Base-by-base conservation (phyloP, 2,888 invertebrate species). In the Stenoptilia bipunctidactyla region DNA sequence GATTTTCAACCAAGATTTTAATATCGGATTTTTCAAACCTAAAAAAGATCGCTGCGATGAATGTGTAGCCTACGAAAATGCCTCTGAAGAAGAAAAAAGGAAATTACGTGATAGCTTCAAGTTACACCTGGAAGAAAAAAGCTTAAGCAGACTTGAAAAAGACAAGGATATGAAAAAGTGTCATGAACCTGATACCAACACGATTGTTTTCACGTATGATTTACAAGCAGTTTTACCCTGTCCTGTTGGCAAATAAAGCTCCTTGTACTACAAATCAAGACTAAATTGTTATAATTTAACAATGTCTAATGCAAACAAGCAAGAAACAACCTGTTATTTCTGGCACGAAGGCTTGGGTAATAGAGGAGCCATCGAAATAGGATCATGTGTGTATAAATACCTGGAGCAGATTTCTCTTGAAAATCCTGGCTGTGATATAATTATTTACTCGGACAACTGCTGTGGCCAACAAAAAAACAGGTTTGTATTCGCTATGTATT, bases 271-370 rank as follows among this genome's bases (percentile, higher is more conserved):
- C 34, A 51, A 46, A 44, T 43, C 45, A 1, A 47, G 38, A 34
- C 27, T 48, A 2, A 49, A 50, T 36, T 48, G 49, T 14, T 46
- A 41, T 15, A 51, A 48, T 39, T 49, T 51, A 6, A 51, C 51
- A 13, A 12, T 27, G 2, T 34, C 37, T 8, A 34, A 41, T 41
- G 36, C 37, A 13, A 41, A 41, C 34, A n/a, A 36, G 15, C 12
- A 14, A 13, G 34, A 30, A 15, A 41, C 38, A 9, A 37, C 13
- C 2, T 40, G 40, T 13, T 40, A 38, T 34, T 41, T 41, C 15
- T 41, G 41, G 39, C 39, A 41, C 15, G 39, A 38, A 15, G 40
- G 38, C n/a, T 30, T 38, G 13, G 40, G 40, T 13, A 38, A 43
- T 4, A 37, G 40, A 9, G 40, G 43, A 4, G 9, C 43, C 12